Conservation (phyloP, 2,797 vertebrate genomes). For the Falco concolor region DNA sequence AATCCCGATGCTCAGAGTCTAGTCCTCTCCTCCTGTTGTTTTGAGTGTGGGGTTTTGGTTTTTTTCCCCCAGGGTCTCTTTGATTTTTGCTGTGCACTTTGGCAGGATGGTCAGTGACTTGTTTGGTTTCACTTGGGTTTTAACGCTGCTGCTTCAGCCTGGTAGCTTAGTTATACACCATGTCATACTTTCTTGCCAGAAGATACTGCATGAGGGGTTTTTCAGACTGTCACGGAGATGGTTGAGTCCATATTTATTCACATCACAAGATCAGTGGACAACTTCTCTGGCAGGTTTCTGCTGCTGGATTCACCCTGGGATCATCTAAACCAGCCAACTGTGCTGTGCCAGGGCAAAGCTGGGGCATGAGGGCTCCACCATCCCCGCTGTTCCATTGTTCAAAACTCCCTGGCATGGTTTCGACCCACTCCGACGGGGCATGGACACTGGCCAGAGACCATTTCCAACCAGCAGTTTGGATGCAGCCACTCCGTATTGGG, state of each 20-base stretch:
- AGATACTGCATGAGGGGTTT: neutral
- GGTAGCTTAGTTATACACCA: neutral
- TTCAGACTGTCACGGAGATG: neutral
- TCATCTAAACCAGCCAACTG: neutral
- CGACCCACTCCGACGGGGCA: neutral
- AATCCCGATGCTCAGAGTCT: neutral
- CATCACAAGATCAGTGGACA: neutral
- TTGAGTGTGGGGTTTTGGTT: no score
- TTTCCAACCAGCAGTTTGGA: neutral
- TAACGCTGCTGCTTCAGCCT: neutral
- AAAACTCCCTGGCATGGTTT: neutral
- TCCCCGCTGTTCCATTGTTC: neutral
- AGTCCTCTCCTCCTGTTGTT: neutral
- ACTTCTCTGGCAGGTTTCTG: neutral
- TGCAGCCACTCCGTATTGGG: neutral
- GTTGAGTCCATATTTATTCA: neutral
- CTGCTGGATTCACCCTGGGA: neutral
- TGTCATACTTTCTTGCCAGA: neutral
- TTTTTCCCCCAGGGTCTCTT: neutral
- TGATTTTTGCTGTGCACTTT: neutral
- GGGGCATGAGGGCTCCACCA: neutral
- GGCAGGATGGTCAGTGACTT: neutral
- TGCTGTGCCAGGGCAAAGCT: neutral
- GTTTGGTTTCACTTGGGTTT: neutral
- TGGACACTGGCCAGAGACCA: neutral